Conservation (phyloP, 2,888 invertebrate species). For the Amaurobius ferox region DNA sequence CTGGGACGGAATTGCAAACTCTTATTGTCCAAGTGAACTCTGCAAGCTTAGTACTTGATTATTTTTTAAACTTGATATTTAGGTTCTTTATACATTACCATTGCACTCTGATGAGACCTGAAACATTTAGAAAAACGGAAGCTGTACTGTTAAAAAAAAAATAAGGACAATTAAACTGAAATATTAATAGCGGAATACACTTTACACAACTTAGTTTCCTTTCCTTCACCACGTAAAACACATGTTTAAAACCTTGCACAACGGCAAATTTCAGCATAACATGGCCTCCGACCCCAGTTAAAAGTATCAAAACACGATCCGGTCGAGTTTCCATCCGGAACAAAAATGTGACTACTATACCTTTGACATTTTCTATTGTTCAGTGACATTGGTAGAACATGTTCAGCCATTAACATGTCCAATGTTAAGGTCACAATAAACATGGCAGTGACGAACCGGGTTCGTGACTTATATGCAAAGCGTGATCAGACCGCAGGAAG, state of each 20-base stretch:
- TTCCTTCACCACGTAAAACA: neutral
- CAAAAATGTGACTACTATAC: neutral
- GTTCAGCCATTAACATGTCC: neutral
- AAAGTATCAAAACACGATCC: neutral
- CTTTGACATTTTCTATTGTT: neutral
- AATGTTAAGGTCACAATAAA: constrained; percentile 18
- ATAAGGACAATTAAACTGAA: no score
- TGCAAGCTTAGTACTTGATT: no score
- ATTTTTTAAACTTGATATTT: no score
- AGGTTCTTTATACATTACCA: no score
- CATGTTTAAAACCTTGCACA: neutral
- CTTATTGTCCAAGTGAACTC: no score
- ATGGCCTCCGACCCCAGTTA: neutral
- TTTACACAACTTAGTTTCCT: no score
- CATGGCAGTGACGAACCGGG: constrained; percentile 34
- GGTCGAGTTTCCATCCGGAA: neutral
- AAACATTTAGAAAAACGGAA: no score
- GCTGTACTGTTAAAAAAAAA: no score
- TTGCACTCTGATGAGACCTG: no score
- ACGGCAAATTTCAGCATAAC: neutral
- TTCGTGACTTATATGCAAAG: constrained; percentile 60
- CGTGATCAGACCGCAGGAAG: constrained; percentile 62
- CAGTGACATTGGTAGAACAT: neutral
- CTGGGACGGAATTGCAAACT: no score
- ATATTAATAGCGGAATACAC: no score